Evolutionary conservation across 2,113 vertebrate species (phyloP), one percentile per base, ranked within the genome.

Genomic region (Xyliphius kryptos): DNA sequence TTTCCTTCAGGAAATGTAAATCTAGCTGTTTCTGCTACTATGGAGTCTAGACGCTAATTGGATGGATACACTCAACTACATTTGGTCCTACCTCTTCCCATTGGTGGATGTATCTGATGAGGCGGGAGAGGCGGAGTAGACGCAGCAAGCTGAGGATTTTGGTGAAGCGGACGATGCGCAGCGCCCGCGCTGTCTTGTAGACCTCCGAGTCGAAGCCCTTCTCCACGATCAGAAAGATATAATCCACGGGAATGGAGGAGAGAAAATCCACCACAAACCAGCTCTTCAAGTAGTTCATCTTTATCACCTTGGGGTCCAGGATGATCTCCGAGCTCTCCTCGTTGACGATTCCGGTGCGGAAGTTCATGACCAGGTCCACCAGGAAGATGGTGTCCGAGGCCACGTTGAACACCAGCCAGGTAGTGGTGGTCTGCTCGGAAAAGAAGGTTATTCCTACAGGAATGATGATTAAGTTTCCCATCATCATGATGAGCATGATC

Each of bases 401-500:
- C 77, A 98, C 95, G 57, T 99, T 99, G 87, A 99, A 99, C 82
- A 99, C 90, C 89, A 99, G 92, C 96, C 96, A 99, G 65, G 92
- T 94, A 56, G 96, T 97, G 71, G 96, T 95, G 65, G 95, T 98
- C 84, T 98, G 92, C 65, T 99, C 96, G 78, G 95, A 96, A 83
- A 99, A 98, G 92, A 99, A 99, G 53, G 96, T 99, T 90, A 99
- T 99, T 87, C 96, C 96, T 68, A 99, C 96, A 70, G 96, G 95
- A 88, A 99, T 99, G 85, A 99, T 98, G 85, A 99, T 95, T 85
- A 99, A 90, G 86, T 99, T 99, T 82, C 95, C 96, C 89, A 99
- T 97, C 95, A 99, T 99, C 94, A 99, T 97, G 86, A 99, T 93
- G 72, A 99, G 94, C 96, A 99, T 99, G 80, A 98, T 93, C 89